A percentile compares a stretch with the other conserved stretches of the same genome.
Conservation (phyloP, 1,140 invertebrate species). For the Lordiphosa collinella region DNA sequence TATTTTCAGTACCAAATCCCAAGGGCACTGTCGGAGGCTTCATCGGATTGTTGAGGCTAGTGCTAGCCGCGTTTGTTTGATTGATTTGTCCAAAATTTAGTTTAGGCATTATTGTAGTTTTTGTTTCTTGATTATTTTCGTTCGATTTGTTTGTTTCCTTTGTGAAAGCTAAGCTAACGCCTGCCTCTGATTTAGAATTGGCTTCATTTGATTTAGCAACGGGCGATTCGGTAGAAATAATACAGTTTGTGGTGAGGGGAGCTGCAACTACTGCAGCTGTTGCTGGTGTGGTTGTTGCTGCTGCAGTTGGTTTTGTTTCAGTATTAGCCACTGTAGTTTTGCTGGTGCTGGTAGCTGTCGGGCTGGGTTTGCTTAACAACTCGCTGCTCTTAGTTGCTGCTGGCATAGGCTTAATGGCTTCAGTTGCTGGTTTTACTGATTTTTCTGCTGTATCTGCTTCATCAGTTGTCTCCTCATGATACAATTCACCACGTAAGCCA, state of each 20-base stretch:
- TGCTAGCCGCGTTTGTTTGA: too few species aligned
- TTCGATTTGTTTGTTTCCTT: too few species aligned
- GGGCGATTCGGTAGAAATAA: slow-evolving; percentile 9
- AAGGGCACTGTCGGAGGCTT: too few species aligned
- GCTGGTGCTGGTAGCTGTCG: not conserved
- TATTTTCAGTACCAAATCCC: too few species aligned
- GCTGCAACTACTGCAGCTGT: not conserved
- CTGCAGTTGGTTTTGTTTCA: too few species aligned
- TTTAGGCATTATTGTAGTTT: not conserved
- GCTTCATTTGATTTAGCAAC: not conserved
- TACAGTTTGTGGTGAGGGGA: not conserved
- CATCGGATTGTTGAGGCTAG: too few species aligned
- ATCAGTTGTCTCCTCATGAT: slow-evolving; percentile 44
- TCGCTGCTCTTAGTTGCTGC: not conserved
- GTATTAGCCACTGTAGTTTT: too few species aligned
- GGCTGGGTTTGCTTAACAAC: not conserved
- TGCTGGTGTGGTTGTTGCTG: slow-evolving; percentile 1
- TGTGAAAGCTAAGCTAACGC: too few species aligned
- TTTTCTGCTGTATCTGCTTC: slow-evolving; percentile 22
- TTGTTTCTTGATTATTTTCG: too few species aligned
- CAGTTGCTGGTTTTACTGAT: not conserved
- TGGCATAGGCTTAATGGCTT: slow-evolving; percentile 16
- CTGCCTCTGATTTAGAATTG: too few species aligned
- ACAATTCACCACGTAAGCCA: slow-evolving; percentile 68
- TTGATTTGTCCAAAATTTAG: not conserved